Percentiles rank a stretch among this genome's conserved stretches.
These are phyloP conservation scores for Oligia latruncula DNA, from an alignment of 2,888 invertebrate genomes.

Conservation along the genomic window DNA sequence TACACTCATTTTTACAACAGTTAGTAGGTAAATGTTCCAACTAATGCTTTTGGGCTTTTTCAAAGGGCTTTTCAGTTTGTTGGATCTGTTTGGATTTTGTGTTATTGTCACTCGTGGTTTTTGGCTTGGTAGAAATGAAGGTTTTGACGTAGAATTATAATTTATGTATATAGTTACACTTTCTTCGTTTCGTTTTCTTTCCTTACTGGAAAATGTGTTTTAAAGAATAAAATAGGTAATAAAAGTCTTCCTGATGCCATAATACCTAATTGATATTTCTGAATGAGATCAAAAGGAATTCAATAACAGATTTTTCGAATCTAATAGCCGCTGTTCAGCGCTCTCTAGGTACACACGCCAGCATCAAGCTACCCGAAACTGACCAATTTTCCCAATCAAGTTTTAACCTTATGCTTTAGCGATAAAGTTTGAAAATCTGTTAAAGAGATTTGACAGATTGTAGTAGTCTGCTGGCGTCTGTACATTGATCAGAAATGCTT, in stretches of 20 bases:
- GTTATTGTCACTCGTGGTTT: not conserved
- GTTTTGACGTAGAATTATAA: not conserved
- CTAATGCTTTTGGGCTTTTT: conserved; percentile 59
- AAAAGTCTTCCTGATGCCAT: no score
- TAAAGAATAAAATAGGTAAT: not conserved
- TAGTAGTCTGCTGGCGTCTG: no score
- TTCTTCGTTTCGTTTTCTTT: not conserved
- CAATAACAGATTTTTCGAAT: not conserved
- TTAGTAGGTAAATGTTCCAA: conserved; percentile 51
- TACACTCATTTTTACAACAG: conserved; percentile 66
- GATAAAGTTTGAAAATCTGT: no score
- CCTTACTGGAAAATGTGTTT: not conserved
- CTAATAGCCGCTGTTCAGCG: not conserved
- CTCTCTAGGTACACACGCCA: not conserved
- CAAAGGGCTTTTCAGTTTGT: conserved; percentile 37
- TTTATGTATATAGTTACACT: not conserved
- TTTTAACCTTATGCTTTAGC: no score
- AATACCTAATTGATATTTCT: not conserved
- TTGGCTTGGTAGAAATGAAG: not conserved
- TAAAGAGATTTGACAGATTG: no score
- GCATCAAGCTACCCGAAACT: no score
- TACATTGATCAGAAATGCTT: not conserved
- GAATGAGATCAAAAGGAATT: not conserved
- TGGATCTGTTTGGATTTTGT: conserved; percentile 1
- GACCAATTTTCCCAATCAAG: no score